A percentile compares a stretch with the other conserved stretches of the same genome.
Evolutionary conservation across 2,888 invertebrate genomes (phyloP).

Genomic region (Nemurella pictetii): DNA sequence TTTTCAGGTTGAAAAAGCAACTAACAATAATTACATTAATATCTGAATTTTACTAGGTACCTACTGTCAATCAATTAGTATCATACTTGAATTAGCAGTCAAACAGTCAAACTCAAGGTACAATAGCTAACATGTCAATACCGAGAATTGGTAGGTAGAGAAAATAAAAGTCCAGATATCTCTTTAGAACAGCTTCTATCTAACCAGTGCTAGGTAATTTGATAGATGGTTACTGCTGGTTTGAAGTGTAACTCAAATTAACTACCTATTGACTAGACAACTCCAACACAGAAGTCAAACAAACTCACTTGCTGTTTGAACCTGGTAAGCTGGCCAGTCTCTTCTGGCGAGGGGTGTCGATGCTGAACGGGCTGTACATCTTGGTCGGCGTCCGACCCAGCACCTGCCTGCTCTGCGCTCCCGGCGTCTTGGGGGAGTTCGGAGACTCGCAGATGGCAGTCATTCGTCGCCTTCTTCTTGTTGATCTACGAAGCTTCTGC

Average conservation of each 20-base stretch:
- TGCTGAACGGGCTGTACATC: constrained; percentile 75
- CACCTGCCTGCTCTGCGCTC: constrained; percentile 45
- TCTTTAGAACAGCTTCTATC: not conserved
- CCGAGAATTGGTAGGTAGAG: too few species aligned
- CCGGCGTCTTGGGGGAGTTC: constrained; percentile 41
- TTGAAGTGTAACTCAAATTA: too few species aligned
- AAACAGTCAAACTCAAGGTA: too few species aligned
- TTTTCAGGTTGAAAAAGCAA: too few species aligned
- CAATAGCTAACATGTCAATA: too few species aligned
- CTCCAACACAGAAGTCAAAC: not conserved
- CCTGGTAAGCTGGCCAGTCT: not conserved
- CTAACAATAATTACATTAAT: too few species aligned
- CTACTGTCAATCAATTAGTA: too few species aligned
- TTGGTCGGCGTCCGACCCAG: constrained; percentile 70
- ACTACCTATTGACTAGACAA: not conserved
- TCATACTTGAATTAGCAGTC: too few species aligned
- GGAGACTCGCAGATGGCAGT: constrained; percentile 40
- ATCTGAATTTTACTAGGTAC: too few species aligned
- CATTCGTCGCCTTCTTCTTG: constrained; percentile 55
- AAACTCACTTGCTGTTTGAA: constrained; percentile 6
- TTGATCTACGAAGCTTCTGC: constrained; percentile 60
- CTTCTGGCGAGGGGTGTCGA: constrained; percentile 64
- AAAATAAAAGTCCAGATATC: too few species aligned
- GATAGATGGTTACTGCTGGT: too few species aligned
- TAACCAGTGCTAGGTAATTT: not conserved